Evolutionary conservation across 37 sponge, comb jelly and placozoan species (phyloP).

Genomic region (Eunapius fragilis): DNA sequence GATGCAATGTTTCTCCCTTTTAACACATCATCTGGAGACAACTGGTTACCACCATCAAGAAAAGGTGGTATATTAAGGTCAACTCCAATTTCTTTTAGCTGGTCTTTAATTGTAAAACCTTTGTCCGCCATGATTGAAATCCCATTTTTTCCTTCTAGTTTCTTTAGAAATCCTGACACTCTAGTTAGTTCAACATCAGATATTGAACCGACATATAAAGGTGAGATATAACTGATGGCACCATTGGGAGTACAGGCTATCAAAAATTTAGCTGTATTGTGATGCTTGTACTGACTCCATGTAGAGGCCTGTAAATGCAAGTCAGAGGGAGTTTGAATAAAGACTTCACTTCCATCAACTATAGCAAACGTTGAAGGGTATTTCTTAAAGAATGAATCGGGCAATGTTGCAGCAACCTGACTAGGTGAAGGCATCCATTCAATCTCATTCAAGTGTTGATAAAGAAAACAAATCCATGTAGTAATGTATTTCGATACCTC

Average conservation of each 20-base stretch:
- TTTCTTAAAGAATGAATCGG: no score
- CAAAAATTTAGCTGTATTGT: conserved; percentile 28
- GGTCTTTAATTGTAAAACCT: conserved; percentile 52
- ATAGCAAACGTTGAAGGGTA: no score
- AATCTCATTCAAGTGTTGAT: conserved; percentile 35
- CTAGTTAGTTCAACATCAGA: conserved; percentile 39
- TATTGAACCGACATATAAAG: conserved; percentile 25
- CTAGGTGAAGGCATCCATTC: conserved; percentile 30
- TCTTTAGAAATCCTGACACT: conserved; percentile 3
- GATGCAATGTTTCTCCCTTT: conserved; percentile 30
- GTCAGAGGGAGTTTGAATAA: no score
- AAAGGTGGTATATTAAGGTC: conserved; percentile 59
- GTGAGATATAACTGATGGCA: conserved; percentile 32
- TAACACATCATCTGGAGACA: conserved; percentile 16
- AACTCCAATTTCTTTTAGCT: conserved; percentile 12
- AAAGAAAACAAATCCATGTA: conserved; percentile 42
- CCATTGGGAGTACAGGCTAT: conserved; percentile 41
- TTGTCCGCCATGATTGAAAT: conserved; percentile 42
- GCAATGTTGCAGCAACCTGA: conserved; percentile 38
- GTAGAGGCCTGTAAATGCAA: conserved; percentile 22
- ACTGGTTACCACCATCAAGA: conserved; percentile 3
- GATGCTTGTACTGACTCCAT: conserved; percentile 42
- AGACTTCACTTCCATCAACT: no score
- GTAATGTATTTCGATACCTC: no score
- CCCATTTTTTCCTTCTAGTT: conserved; percentile 17